A percentile compares a stretch with the other conserved stretches of the same genome.
Evolutionary conservation across 2,888 invertebrate genomes (phyloP).

Genomic region (Pecten maximus): DNA sequence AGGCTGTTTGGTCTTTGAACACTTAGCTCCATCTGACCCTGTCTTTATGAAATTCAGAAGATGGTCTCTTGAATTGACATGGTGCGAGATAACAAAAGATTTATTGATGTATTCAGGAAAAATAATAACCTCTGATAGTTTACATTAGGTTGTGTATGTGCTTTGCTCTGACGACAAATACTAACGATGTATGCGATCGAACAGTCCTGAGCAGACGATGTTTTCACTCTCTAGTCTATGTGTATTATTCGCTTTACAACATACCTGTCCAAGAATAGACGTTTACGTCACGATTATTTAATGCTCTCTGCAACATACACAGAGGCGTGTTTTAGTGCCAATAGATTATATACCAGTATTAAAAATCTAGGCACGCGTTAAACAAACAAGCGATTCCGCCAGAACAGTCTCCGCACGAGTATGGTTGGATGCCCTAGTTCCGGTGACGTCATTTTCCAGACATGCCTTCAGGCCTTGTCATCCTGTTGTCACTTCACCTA

Average conservation of each 20-base stretch:
- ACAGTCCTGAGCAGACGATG: background rate
- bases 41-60: too few species aligned
- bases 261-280: slow-evolving; percentile 22
- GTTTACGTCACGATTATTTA: background rate
- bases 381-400: background rate
- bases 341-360: background rate
- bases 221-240: background rate
- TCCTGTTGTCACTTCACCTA: background rate
- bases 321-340: background rate
- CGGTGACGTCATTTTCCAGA: slow-evolving; percentile 27
- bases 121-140: background rate
- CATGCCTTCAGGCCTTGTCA: background rate
- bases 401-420: background rate
- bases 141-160: background rate
- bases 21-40: too few species aligned
- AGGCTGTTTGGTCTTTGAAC: too few species aligned
- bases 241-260: background rate
- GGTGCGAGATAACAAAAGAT: too few species aligned
- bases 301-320: background rate
- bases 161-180: background rate
- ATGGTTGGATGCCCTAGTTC: slow-evolving; percentile 18
- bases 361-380: background rate
- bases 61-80: too few species aligned
- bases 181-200: slow-evolving; percentile 11
- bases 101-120: background rate